Evolutionary conservation across 2,888 invertebrate genomes (phyloP), one percentile per base, ranked within the genome.

Genomic region (Pantelozetes paolii): DNA sequence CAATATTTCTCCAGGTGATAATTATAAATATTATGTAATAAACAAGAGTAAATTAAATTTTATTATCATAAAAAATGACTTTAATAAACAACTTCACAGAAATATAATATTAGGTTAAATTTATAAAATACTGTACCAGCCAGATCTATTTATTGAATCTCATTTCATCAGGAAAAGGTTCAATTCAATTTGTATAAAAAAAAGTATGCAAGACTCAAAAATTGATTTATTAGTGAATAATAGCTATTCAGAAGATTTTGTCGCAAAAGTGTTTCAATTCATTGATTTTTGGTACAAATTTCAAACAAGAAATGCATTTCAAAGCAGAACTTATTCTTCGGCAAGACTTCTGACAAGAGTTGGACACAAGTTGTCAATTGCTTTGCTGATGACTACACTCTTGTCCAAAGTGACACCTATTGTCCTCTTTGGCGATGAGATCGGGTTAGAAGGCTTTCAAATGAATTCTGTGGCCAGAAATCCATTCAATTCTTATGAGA

Each of bases 101-200:
- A n/a, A n/a, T n/a, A n/a, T n/a, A n/a, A n/a, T n/a, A n/a, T n/a
- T n/a, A n/a, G n/a, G n/a, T n/a, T n/a, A n/a, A n/a, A n/a, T n/a
- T n/a, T n/a, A n/a, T n/a, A n/a, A n/a, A n/a, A n/a, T n/a, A n/a
- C n/a, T n/a, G n/a, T n/a, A n/a, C n/a, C n/a, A n/a, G n/a, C n/a
- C n/a, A n/a, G n/a, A 36, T 36, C 9, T 36, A 36, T 36, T 36
- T 36, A 36, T 36, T 5, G 9, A 36, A 36, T 36, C 6, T 36
- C 36, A 36, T 36, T 36, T 36, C 6, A 5, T 36, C 9, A 8
- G 36, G 76, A 5, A 76, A 73, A 9, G 69, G 74, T 50, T 72
- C 72, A n/a, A n/a, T n/a, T n/a, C n/a, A n/a, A n/a, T n/a, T n/a
- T n/a, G n/a, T n/a, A n/a, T n/a, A n/a, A n/a, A n/a, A n/a, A n/a